Evolutionary conservation across 2,797 vertebrate genomes (phyloP).

Genomic region (Xenentodon cancila): DNA sequence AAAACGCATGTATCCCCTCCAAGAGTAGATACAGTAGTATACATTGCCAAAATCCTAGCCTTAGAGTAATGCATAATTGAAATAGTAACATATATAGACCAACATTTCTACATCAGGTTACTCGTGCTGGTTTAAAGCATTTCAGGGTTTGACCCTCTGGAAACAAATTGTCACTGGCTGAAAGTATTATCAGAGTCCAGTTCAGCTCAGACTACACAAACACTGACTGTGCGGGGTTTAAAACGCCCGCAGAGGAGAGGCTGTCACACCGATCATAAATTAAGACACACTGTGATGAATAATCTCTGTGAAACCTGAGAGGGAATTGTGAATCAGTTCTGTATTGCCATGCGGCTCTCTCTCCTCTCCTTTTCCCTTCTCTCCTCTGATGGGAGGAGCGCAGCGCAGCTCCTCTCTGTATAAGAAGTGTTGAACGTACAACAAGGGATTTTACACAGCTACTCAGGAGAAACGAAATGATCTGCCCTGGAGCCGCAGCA

Average conservation of each 20-base stretch:
- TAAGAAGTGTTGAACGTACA: constrained; percentile 86
- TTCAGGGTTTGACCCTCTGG: constrained; percentile 33
- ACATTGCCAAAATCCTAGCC: too few species aligned
- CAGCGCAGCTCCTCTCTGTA: constrained; percentile 77
- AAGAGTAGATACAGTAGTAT: too few species aligned
- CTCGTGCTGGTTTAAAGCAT: constrained; percentile 11
- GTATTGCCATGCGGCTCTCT: constrained; percentile 33
- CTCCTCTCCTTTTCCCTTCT: constrained; percentile 46
- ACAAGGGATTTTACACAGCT: constrained; percentile 86
- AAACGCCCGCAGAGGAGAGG: constrained; percentile 44
- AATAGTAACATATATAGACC: too few species aligned
- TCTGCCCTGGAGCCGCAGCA: constrained; percentile 96
- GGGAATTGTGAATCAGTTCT: constrained; percentile 62
- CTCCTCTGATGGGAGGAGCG: constrained; percentile 80
- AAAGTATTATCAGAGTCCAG: constrained; percentile 44
- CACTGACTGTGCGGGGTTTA: constrained; percentile 35
- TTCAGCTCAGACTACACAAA: constrained; percentile 45
- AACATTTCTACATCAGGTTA: too few species aligned
- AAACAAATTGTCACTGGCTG: constrained; percentile 55
- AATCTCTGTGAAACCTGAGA: constrained; percentile 51
- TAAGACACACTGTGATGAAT: constrained; percentile 42
- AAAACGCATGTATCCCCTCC: too few species aligned
- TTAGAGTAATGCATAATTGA: too few species aligned
- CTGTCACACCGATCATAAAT: constrained; percentile 46
- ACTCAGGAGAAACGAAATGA: constrained; percentile 95